These are phyloP conservation scores for Enteromius viviparus DNA, from an alignment of 2,797 vertebrate species.

Conservation along the genomic window DNA sequence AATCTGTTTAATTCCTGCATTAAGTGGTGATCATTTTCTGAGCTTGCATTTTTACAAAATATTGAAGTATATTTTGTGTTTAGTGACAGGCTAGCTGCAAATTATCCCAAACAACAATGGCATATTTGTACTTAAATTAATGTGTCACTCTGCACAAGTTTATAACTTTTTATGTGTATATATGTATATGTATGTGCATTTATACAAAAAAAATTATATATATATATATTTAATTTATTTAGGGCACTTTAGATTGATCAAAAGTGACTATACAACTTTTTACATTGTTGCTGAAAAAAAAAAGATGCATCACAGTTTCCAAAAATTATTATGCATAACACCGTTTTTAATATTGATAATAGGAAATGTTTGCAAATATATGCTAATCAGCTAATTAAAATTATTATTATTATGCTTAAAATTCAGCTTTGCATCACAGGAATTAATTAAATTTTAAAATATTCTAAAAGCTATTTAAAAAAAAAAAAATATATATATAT, in stretches of 20 bases:
- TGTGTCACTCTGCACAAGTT: not conserved
- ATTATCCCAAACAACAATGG: not conserved
- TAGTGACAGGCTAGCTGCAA: not conserved
- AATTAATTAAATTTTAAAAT: not conserved
- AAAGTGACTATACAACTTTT: not conserved
- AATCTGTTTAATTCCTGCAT: not conserved
- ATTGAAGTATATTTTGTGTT: not conserved
- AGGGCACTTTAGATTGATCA: not conserved
- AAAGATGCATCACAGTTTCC: not conserved
- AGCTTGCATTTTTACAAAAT: not conserved
- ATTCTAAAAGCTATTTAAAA: not conserved
- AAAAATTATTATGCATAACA: not conserved
- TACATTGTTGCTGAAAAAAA: not conserved
- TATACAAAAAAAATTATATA: not conserved
- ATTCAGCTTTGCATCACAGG: not conserved
- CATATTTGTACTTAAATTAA: not conserved
- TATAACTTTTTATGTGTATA: not conserved
- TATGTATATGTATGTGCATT: no score
- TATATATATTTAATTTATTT: not conserved
- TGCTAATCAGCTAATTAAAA: not conserved
- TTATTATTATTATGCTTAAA: not conserved
- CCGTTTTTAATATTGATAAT: not conserved
- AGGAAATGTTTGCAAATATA: not conserved
- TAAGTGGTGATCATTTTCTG: not conserved
- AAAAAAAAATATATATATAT: no score